Base-by-base conservation (phyloP, 2,113 vertebrate species). In the Colius striatus region DNA sequence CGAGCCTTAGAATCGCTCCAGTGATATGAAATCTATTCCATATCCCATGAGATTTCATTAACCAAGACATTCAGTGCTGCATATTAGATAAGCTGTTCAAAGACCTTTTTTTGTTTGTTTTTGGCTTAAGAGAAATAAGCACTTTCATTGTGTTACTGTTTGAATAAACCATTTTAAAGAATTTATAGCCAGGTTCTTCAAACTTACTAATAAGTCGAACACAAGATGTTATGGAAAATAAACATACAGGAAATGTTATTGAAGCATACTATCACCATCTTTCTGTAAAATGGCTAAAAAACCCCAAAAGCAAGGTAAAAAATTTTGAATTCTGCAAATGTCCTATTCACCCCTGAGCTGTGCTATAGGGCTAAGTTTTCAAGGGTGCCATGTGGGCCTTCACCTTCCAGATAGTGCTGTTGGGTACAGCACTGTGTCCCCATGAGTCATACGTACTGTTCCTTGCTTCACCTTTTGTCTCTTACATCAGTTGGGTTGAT, bases 41-140 rank as follows among this genome's bases (percentile, higher is more conserved):
- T 15, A 67, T 68, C 87, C 66, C 73, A 72, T 84, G 50, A 45
- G 70, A 9, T 95, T 92, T 87, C 50, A 41, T 72, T 89, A 89
- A 93, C 89, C 55, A 75, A 92, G 73, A 36, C 27, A 57, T 84
- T 89, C 41, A 67, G n/a, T 48, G 16, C 38, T 90, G 45, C 30
- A 57, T 74, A 68, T 48, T 71, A 48, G 11, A 77, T n/a, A 90
- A 65, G 26, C 12, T 2, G 5, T 43, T 71, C 60, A 92, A 93
- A 86, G 54, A 47, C 16, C 9, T 2, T 22, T 53, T 30, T 43
- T 65, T 54, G 53, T 45, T 48, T 36, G 19, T 65, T 60, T 45
- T 48, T 36, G 21, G 8, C 32, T 47, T 13, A 36, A 20, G 47
- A 67, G 47, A 58, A 18, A 82, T 90, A 71, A 55, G 47, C 15